These are phyloP conservation scores for Drosophila pandora DNA, from an alignment of 1,140 invertebrate genomes.

Conservation along the genomic window DNA sequence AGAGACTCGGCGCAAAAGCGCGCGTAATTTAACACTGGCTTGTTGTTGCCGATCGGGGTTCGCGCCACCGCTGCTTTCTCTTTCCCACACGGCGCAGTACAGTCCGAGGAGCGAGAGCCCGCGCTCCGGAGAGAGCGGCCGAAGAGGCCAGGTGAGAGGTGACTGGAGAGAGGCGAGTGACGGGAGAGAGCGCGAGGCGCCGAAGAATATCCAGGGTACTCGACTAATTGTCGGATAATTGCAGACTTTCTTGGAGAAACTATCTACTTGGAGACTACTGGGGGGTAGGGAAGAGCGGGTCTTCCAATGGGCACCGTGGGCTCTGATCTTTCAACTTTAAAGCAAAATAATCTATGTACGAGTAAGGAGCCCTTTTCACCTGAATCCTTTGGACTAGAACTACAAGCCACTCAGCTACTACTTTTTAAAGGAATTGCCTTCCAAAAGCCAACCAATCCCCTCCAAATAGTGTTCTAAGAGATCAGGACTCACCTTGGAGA, in stretches of 20 bases:
- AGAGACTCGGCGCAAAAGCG: slow-evolving; percentile 62
- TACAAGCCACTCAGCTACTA: too few species aligned
- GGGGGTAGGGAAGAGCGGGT: too few species aligned
- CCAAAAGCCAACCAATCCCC: too few species aligned
- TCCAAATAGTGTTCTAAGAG: too few species aligned
- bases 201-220: slow-evolving; percentile 1
- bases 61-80: slow-evolving; percentile 62
- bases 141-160: background rate
- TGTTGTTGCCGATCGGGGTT: slow-evolving; percentile 49
- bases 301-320: too few species aligned
- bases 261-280: too few species aligned
- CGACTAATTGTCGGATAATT: slow-evolving; percentile 5
- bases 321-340: too few species aligned
- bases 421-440: too few species aligned
- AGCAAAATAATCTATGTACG: too few species aligned
- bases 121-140: slow-evolving; percentile 16
- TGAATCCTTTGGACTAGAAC: too few species aligned
- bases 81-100: slow-evolving; percentile 47
- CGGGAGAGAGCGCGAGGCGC: slow-evolving; percentile 8
- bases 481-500: slow-evolving; percentile 84
- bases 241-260: background rate
- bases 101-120: background rate
- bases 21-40: slow-evolving; percentile 76
- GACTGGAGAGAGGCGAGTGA: background rate
- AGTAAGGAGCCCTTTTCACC: too few species aligned